Evolutionary conservation across 1,140 invertebrate genomes (phyloP).

Genomic region (Sminthurinus signatus): DNA sequence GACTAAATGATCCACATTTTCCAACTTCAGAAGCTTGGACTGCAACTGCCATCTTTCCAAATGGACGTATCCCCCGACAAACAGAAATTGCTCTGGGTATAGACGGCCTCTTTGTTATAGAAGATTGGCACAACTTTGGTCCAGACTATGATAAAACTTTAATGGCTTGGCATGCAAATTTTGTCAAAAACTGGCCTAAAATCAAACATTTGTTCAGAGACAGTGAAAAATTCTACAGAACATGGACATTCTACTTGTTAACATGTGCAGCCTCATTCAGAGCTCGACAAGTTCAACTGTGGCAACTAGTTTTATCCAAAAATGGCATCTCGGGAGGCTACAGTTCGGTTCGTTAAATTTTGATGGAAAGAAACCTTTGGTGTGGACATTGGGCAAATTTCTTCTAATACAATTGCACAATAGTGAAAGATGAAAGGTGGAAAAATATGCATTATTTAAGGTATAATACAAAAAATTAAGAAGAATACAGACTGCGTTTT

Average conservation of each 20-base stretch:
- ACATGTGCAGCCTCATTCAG: constrained; percentile 6
- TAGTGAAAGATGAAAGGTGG: no score
- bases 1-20: constrained; percentile 21
- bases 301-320: constrained; percentile 17
- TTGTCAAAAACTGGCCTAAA: constrained; percentile 16
- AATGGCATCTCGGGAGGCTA: constrained; percentile 5
- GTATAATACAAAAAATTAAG: no score
- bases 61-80: constrained; percentile 25
- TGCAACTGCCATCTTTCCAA: constrained; percentile 34
- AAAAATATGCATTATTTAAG: no score
- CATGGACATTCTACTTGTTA: constrained; percentile 20
- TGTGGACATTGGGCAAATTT: no score
- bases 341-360: constrained; percentile 10
- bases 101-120: constrained; percentile 28
- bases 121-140: constrained; percentile 32
- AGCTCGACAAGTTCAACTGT: constrained; percentile 7
- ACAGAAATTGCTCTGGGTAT: constrained; percentile 16
- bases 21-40: constrained; percentile 26
- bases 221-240: constrained; percentile 17
- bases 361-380: no score
- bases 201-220: constrained; percentile 6
- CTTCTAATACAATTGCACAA: no score
- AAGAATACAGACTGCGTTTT: no score
- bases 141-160: constrained; percentile 18
- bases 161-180: constrained; percentile 18